These are phyloP conservation scores for Mesoclemmys tuberculata DNA, from an alignment of 2,113 vertebrate species.

Conservation along the genomic window DNA sequence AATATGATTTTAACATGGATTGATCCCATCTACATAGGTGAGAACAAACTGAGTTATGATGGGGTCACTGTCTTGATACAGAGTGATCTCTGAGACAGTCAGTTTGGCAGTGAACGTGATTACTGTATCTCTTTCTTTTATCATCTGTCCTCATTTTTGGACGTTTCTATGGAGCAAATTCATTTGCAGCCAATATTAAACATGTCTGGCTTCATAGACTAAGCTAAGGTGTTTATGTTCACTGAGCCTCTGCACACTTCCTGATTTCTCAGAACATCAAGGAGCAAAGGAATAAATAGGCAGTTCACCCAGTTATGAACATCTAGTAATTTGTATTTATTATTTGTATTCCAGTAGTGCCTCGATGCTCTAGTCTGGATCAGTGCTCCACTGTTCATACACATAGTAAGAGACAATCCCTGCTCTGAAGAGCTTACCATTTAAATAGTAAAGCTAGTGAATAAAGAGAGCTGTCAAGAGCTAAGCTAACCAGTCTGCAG, in stretches of 20 bases:
- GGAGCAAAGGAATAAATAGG: constrained; percentile 28
- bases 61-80: neutral
- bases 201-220: neutral
- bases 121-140: neutral
- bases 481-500: neutral
- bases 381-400: constrained; percentile 6
- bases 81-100: neutral
- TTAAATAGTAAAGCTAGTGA: constrained; percentile 47
- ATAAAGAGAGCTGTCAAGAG: constrained; percentile 40
- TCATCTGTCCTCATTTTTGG: neutral
- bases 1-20: neutral
- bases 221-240: neutral
- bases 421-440: neutral
- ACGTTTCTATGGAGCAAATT: neutral
- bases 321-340: constrained; percentile 13
- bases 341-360: constrained; percentile 9
- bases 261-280: neutral
- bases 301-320: constrained; percentile 31
- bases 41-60: neutral
- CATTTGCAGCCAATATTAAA: neutral
- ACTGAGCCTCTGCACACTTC: neutral
- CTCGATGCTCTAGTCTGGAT: constrained; percentile 5
- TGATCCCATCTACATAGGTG: neutral
- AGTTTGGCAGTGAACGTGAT: neutral
- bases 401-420: neutral